A percentile compares a stretch with the other conserved stretches of the same genome.
These are phyloP conservation scores for Isurus oxyrinchus DNA, from an alignment of 2,113 vertebrate genomes.

Conservation along the genomic window DNA sequence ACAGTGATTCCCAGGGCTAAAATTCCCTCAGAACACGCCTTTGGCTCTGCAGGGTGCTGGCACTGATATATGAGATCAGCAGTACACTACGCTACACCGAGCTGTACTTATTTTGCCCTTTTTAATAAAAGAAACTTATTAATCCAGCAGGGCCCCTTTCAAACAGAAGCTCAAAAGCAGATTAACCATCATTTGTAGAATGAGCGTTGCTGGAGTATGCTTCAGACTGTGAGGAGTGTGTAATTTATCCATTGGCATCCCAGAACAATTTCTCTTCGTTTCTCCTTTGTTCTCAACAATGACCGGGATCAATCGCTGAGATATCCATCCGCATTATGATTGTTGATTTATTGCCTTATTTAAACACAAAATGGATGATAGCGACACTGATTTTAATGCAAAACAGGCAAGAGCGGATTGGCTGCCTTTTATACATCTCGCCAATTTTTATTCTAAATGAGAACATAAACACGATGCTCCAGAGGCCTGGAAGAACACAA, in stretches of 20 bases:
- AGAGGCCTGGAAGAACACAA: too few relatives aligned
- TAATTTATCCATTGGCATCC: neutral
- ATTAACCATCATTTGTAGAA: neutral
- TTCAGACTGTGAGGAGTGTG: neutral
- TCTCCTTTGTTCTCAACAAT: neutral
- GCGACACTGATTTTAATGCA: neutral
- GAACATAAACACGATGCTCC: neutral
- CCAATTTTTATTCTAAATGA: neutral
- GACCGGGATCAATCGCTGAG: neutral
- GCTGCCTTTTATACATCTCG: neutral
- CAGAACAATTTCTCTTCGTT: neutral
- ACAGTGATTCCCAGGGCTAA: neutral
- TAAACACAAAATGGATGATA: neutral
- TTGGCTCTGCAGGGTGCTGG: neutral
- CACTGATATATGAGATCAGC: constrained; percentile 5
- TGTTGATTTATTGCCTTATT: neutral
- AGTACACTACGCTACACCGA: neutral
- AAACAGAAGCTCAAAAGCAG: neutral
- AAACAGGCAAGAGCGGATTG: neutral
- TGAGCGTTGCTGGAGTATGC: neutral
- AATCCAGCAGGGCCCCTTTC: neutral
- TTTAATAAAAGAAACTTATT: neutral
- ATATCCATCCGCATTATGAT: neutral
- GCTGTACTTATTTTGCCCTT: neutral
- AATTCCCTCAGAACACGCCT: neutral